Conservation (phyloP, 2,113 vertebrate species). For the Bubo scandiacus region DNA sequence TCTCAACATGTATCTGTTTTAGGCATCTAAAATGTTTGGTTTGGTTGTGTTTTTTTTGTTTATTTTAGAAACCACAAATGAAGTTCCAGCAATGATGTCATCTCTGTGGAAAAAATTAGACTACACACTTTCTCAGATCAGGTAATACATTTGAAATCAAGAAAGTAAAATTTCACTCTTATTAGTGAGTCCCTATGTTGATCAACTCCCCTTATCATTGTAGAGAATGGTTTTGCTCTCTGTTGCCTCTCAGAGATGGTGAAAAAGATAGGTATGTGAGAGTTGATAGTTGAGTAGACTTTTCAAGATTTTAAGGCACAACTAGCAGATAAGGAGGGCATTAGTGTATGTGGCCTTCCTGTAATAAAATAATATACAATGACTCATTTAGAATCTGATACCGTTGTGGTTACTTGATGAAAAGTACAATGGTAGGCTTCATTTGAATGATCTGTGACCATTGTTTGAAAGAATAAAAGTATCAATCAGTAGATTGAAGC, state of each 20-base stretch:
- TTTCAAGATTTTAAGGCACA: background rate
- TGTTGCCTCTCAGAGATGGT: background rate
- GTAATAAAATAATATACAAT: background rate
- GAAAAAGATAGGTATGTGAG: background rate
- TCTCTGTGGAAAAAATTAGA: slow-evolving; percentile 98
- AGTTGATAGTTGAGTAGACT: background rate
- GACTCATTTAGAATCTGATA: background rate
- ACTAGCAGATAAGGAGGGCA: background rate
- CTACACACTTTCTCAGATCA: slow-evolving; percentile 96
- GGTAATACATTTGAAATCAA: slow-evolving; percentile 73
- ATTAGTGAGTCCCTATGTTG: background rate
- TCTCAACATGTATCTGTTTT: background rate
- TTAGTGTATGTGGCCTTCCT: background rate
- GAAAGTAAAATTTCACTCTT: background rate
- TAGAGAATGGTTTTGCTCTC: background rate
- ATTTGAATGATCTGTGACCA: background rate
- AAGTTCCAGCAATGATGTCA: slow-evolving; percentile 91
- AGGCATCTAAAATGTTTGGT: background rate
- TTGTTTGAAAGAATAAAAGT: background rate
- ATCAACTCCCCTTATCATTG: background rate
- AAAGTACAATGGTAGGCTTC: background rate
- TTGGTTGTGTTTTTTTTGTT: background rate
- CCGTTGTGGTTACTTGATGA: background rate
- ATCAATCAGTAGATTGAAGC: background rate
- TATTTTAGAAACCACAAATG: slow-evolving; percentile 75